Base-by-base conservation (phyloP, 2,888 invertebrate species). In the Athetis lepigone region DNA sequence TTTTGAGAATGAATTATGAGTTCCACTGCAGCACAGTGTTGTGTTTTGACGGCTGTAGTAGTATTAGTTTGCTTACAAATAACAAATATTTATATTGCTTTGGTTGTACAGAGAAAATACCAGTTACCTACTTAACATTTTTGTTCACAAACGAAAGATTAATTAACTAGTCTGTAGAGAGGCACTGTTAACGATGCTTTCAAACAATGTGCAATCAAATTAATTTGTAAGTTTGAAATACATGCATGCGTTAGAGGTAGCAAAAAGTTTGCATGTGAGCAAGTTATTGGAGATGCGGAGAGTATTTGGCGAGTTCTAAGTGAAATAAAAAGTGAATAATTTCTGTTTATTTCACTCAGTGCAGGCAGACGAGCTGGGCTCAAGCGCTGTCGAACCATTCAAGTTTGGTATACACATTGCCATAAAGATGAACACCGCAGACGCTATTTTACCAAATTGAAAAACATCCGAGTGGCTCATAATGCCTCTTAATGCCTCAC, bases 371-470 rank as follows among this genome's bases (percentile, higher is more conserved):
- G 16, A 7, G 27, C 8, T 8, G 65, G 39, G 45, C 65, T 70
- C 52, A 73, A 69, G 57, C 61, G 43, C 58, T 74, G 81, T 63
- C 74, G 62, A 75, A 75, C 58, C 66, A 77, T 80, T 81, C 58
- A 79, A 82, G 75, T 70, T 79, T 71, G 73, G 74, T 78, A n/a
- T n/a, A 82, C 80, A 83, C 82, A 82, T 79, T 77, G 84, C 83
- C 83, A 85, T 89, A 89, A 90, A 90, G 85, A 79, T 81, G 82
- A 86, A 77, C 83, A 83, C 80, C 75, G 76, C 86, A 86, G 83
- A 86, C 88, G 87, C 90, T 90, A 90, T 95, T 92, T 80, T 73
- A 79, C 81, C 86, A 94, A 94, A 95, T 94, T 94, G 94, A 94
- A 94, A 95, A 93, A 92, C 91, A 90, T 89, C 90, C 70, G 89